A percentile compares a stretch with the other conserved stretches of the same genome.
Conservation (phyloP, 1,140 invertebrate species). For the Dufourea novaeangliae region DNA sequence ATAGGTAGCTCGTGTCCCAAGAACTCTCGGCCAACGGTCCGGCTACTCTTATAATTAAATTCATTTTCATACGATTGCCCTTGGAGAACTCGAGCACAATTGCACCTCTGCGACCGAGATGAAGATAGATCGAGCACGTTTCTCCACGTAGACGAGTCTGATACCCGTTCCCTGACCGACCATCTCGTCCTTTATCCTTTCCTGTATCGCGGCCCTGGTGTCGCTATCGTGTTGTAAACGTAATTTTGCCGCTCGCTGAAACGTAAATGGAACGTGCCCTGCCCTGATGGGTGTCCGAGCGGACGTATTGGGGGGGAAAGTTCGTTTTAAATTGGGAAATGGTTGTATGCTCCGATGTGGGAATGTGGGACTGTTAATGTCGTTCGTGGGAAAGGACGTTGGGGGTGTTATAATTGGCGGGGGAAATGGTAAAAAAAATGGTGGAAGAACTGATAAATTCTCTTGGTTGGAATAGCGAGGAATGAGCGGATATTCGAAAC, state of each 20-base stretch:
- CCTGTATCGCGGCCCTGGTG: background rate
- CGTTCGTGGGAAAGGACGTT: too few relatives aligned
- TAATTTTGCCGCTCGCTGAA: background rate
- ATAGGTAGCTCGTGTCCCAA: conserved; percentile 14
- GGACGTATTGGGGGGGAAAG: too few relatives aligned
- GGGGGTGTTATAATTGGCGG: too few relatives aligned
- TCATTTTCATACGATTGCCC: conserved; percentile 30
- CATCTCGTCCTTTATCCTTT: background rate
- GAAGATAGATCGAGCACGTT: background rate
- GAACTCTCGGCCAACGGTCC: background rate
- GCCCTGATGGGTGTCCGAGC: too few relatives aligned
- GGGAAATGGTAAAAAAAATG: too few relatives aligned
- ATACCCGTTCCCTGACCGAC: background rate
- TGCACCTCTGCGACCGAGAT: background rate
- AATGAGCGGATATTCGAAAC: too few relatives aligned
- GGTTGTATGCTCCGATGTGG: too few relatives aligned
- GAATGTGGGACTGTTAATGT: too few relatives aligned
- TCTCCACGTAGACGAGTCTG: background rate
- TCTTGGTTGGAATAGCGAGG: too few relatives aligned
- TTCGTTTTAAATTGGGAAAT: too few relatives aligned
- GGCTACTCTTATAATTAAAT: conserved; percentile 37
- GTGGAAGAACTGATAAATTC: too few relatives aligned
- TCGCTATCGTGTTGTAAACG: background rate
- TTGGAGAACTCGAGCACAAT: background rate
- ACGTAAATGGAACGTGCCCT: background rate